Percentiles rank a stretch among this genome's conserved stretches.
Conservation (phyloP, 2,113 vertebrate species). For the Naja naja region DNA sequence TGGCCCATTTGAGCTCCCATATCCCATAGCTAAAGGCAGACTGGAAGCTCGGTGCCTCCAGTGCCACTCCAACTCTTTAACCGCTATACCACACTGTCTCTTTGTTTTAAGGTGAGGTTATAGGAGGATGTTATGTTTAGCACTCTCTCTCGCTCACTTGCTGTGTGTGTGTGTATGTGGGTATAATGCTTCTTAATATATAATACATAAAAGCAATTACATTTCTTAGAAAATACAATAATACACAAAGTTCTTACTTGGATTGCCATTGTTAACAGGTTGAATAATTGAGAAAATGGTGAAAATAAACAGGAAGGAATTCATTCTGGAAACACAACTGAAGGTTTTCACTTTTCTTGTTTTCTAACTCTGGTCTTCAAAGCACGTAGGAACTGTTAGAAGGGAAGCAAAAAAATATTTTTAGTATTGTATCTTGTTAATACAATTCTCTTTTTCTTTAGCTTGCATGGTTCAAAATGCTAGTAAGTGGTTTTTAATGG, state of each 20-base stretch:
- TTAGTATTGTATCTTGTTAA: background rate
- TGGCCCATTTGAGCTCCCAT: background rate
- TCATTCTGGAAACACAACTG: background rate
- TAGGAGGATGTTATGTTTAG: background rate
- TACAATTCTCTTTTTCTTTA: background rate
- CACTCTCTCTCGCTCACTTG: too few relatives aligned
- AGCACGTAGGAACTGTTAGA: background rate
- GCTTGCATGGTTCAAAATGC: background rate
- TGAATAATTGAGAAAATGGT: background rate
- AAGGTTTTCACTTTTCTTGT: background rate
- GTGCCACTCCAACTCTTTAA: background rate
- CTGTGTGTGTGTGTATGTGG: too few relatives aligned
- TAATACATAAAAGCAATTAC: background rate
- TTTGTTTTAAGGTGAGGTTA: background rate
- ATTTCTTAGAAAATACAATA: background rate
- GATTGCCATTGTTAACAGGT: background rate
- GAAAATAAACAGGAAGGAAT: background rate
- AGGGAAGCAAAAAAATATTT: background rate
- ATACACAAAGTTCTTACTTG: background rate
- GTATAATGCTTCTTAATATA: background rate
- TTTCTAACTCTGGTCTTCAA: background rate
- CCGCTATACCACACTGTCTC: background rate
- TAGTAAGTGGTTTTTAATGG: background rate
- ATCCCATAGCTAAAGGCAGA: background rate
- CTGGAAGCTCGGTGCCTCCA: background rate